phyloP scores from a whole-genome alignment of 2,888 invertebrate species.

The Drosophila anomelani region DNA sequence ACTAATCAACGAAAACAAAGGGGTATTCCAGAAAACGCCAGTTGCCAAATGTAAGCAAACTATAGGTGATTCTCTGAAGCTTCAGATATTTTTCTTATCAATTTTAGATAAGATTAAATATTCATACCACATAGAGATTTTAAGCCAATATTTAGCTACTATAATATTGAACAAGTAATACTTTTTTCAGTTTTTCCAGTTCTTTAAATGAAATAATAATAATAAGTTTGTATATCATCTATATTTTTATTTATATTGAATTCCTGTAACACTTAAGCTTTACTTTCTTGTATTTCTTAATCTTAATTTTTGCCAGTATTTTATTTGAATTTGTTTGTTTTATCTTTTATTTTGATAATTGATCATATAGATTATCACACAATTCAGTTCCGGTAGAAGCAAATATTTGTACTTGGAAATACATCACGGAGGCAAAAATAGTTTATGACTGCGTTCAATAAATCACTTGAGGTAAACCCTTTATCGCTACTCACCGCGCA shows the following conservation, averaged over 20 bases:
- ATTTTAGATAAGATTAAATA: conserved; percentile 1
- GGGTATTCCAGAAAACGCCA: background rate
- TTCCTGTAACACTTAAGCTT: background rate
- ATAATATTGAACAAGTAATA: too few relatives aligned
- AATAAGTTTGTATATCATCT: too few relatives aligned
- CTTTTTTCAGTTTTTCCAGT: too few relatives aligned
- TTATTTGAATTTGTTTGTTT: too few relatives aligned
- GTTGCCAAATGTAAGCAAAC: background rate
- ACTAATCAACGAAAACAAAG: conserved; percentile 9
- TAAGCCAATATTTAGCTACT: too few relatives aligned
- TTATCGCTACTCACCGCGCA: conserved; percentile 68
- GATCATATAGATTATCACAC: background rate
- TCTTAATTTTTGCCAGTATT: background rate
- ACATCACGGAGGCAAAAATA: background rate
- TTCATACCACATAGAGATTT: too few relatives aligned
- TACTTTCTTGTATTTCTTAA: too few relatives aligned
- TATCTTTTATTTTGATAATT: background rate
- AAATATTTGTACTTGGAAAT: background rate
- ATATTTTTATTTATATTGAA: too few relatives aligned
- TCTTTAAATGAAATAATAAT: too few relatives aligned
- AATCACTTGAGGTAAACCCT: background rate
- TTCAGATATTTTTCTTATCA: background rate
- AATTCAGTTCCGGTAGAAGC: background rate
- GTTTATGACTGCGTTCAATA: background rate
- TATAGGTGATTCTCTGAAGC: background rate